A percentile compares a stretch with the other conserved stretches of the same genome.
Evolutionary conservation across 2,888 invertebrate species (phyloP).

Genomic region (Chelonus formosanus): DNA sequence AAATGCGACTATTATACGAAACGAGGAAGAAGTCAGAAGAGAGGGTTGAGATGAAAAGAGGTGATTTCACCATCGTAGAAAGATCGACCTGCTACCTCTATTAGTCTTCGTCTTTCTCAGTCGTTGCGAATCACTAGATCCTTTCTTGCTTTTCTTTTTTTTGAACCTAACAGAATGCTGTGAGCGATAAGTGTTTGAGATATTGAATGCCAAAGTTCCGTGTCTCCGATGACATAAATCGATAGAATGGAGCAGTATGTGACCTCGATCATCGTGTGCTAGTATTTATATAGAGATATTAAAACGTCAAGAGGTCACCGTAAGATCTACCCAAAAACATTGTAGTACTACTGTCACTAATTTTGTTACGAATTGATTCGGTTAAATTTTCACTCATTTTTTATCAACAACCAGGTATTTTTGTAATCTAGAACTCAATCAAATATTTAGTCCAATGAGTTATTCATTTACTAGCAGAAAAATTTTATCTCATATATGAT

Average conservation of each 20-base stretch:
- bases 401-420: no score
- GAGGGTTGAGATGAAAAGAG: slow-evolving; percentile 21
- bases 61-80: slow-evolving; percentile 30
- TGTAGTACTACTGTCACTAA: no score
- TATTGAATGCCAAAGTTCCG: slow-evolving; percentile 62
- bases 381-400: no score
- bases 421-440: no score
- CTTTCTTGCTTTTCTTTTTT: slow-evolving; percentile 10
- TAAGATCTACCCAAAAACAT: no score
- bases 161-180: slow-evolving; percentile 38
- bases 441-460: no score
- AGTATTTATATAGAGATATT: slow-evolving; percentile 51
- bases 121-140: slow-evolving; percentile 30
- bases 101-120: slow-evolving; percentile 29
- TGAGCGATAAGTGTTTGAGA: slow-evolving; percentile 64
- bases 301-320: background rate
- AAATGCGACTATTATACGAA: slow-evolving; percentile 64
- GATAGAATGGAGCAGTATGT: slow-evolving; percentile 25
- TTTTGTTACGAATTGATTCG: no score
- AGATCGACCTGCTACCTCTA: slow-evolving; percentile 37
- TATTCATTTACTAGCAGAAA: no score
- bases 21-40: slow-evolving; percentile 24
- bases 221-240: slow-evolving; percentile 31
- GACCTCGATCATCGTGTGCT: slow-evolving; percentile 52
- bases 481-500: no score